A percentile compares a stretch with the other conserved stretches of the same genome.
These are phyloP conservation scores for human DNA, from an alignment of 2,113 vertebrate species.

Conservation along the genomic window GRCh38 chr3:138000001-138000500, in stretches of 20 bases:
- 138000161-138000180: not conserved
- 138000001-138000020: not conserved
- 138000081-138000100: not conserved
- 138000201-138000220: not conserved
- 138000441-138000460: not conserved
- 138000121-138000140: not conserved
- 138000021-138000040: not conserved
- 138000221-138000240: not conserved
- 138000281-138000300: not conserved
- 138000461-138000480: accelerated
- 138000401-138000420: not conserved
- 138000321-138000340: not conserved
- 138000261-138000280: not conserved
- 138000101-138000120: not conserved
- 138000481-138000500: not conserved
- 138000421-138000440: not conserved
- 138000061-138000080: not conserved
- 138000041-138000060: not conserved
- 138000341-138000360: not conserved
- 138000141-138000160: not conserved
- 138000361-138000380: not conserved
- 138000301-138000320: not conserved
- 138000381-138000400: not conserved
- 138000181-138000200: not conserved
- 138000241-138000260: not conserved